These are phyloP conservation scores for Sinodicranocentrus sp. DNA, from an alignment of 2,888 invertebrate genomes.

Conservation along the genomic window DNA sequence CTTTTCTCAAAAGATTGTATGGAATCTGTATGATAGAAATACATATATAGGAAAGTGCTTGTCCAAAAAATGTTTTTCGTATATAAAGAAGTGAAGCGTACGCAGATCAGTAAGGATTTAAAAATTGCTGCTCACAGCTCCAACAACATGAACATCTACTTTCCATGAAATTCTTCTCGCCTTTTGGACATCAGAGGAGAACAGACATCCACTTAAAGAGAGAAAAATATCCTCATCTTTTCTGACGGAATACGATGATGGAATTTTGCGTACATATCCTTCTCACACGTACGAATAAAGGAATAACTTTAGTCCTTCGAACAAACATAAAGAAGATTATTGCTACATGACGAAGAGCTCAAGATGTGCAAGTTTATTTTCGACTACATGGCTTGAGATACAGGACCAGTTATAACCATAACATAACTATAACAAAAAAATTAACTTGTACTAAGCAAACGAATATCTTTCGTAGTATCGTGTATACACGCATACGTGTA, in stretches of 20 bases:
- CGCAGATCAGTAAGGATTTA: background rate
- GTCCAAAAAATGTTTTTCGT: no score
- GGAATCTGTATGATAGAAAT: no score
- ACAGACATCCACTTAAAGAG: background rate
- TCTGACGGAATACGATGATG: constrained; percentile 6
- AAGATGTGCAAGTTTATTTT: background rate
- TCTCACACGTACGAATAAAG: no score
- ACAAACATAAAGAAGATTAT: background rate
- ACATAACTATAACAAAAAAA: background rate
- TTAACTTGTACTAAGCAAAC: background rate
- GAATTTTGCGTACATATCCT: background rate
- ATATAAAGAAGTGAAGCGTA: no score
- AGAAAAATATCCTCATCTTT: background rate
- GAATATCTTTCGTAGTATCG: no score
- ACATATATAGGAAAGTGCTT: no score
- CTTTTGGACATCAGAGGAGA: background rate
- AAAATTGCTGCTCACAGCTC: constrained; percentile 5
- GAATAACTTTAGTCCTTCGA: background rate
- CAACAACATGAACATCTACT: background rate
- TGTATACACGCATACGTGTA: no score
- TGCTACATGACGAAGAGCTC: background rate
- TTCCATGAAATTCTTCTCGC: background rate
- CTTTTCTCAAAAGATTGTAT: background rate
- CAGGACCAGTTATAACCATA: no score
- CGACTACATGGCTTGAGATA: background rate